A percentile compares a stretch with the other conserved stretches of the same genome.
These are phyloP conservation scores for Knipowitschia caucasica DNA, from an alignment of 2,797 vertebrate genomes.

Conservation along the genomic window DNA sequence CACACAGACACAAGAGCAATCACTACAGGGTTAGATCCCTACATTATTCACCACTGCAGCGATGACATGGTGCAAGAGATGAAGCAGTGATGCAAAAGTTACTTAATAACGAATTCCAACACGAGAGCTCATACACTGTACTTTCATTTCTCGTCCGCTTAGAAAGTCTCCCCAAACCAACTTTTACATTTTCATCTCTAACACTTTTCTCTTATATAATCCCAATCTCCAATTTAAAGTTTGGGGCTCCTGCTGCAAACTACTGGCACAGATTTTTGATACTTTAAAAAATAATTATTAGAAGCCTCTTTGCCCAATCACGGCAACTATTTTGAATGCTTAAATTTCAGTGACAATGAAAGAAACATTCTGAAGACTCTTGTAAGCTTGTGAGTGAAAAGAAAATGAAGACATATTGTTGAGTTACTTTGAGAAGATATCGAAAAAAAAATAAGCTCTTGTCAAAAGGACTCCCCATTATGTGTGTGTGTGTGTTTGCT, in stretches of 20 bases:
- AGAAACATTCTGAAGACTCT: constrained; percentile 19
- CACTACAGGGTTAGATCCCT: too few relatives aligned
- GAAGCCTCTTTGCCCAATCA: too few relatives aligned
- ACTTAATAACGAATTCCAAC: neutral
- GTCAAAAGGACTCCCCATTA: too few relatives aligned
- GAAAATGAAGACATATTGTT: neutral
- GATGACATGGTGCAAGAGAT: too few relatives aligned
- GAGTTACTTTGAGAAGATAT: neutral
- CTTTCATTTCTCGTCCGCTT: neutral
- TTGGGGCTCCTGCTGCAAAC: constrained; percentile 23
- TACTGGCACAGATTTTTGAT: constrained; percentile 54
- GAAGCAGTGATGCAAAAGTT: neutral
- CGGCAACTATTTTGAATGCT: constrained; percentile 9
- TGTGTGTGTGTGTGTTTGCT: too few relatives aligned
- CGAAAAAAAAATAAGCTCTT: too few relatives aligned
- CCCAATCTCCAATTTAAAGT: constrained; percentile 4
- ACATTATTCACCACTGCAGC: too few relatives aligned
- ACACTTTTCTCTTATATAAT: constrained; percentile 18
- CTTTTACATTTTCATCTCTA: neutral
- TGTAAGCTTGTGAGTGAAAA: constrained; percentile 19
- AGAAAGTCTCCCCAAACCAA: neutral
- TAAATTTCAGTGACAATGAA: constrained; percentile 22
- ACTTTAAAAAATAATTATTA: too few relatives aligned
- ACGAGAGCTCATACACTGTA: neutral
- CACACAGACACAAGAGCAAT: too few relatives aligned